These are phyloP conservation scores for Phymanthus crucifer DNA, from an alignment of 92 coral and sea anemone genomes.

Conservation along the genomic window DNA sequence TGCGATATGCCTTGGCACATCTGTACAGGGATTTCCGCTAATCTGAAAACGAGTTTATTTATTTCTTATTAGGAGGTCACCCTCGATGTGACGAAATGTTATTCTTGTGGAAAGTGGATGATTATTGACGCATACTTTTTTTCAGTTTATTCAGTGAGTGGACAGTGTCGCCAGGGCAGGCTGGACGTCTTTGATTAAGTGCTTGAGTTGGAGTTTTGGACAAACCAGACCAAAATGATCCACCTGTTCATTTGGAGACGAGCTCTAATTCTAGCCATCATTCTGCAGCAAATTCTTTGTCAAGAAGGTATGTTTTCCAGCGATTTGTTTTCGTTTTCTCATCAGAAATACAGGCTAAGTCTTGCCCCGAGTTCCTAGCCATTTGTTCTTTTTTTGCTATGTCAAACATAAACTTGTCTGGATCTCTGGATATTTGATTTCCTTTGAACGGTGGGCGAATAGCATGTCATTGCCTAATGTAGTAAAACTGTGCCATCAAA, in stretches of 20 bases:
- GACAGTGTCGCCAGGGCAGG: slow-evolving; percentile 4
- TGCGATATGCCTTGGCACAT: neutral
- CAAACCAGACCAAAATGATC: neutral
- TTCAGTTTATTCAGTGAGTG: neutral
- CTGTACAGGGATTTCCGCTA: neutral
- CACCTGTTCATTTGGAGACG: slow-evolving; percentile 3
- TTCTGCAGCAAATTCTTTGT: neutral
- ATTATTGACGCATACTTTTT: neutral
- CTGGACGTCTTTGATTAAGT: neutral
- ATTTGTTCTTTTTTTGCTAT: no score
- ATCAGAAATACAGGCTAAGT: no score
- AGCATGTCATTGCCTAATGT: no score
- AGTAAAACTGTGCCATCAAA: neutral
- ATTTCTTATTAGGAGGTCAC: neutral
- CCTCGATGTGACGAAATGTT: neutral
- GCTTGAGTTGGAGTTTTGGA: neutral
- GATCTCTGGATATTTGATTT: no score
- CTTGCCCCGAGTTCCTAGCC: no score
- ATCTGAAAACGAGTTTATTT: neutral
- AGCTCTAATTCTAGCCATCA: neutral
- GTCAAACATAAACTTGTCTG: no score
- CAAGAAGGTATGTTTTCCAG: neutral
- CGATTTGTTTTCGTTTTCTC: neutral
- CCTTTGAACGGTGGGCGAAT: no score
- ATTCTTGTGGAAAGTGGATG: neutral